Evolutionary conservation across 2,797 vertebrate species (phyloP).

Genomic region (Salarias fasciatus): DNA sequence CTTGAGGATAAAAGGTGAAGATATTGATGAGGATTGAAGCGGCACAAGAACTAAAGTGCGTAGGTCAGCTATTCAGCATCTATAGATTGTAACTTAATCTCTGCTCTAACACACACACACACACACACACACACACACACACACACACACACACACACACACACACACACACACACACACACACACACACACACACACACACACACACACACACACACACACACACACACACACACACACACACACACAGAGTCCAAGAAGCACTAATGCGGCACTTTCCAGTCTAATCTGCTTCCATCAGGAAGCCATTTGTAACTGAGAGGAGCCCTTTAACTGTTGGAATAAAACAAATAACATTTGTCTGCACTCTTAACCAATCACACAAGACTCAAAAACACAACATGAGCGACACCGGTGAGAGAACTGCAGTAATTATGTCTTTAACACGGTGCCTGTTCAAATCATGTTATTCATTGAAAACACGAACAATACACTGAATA

Average conservation of each 20-base stretch:
- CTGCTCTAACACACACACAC: background rate
- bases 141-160: background rate
- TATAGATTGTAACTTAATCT: slow-evolving; percentile 21
- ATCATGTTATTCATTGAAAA: too few species aligned
- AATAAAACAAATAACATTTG: too few species aligned
- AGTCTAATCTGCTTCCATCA: slow-evolving; percentile 27
- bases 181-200: background rate
- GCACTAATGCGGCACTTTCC: slow-evolving; percentile 22
- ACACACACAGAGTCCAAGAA: slow-evolving; percentile 11
- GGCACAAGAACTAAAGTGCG: background rate
- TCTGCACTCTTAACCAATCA: too few species aligned
- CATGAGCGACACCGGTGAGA: too few species aligned
- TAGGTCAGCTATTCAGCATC: slow-evolving; percentile 10
- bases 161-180: too few species aligned
- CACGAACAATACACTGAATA: too few species aligned
- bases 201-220: background rate
- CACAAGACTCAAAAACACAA: too few species aligned
- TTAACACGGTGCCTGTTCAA: too few species aligned
- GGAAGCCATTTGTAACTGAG: slow-evolving; percentile 29
- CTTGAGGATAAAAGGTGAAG: background rate
- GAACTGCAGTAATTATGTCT: too few species aligned
- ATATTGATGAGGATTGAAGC: background rate
- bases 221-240: background rate
- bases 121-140: too few species aligned
- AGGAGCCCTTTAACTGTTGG: slow-evolving; percentile 6